phyloP scores from a whole-genome alignment of 2,113 vertebrate genomes.

The Capreolus pygargus region DNA sequence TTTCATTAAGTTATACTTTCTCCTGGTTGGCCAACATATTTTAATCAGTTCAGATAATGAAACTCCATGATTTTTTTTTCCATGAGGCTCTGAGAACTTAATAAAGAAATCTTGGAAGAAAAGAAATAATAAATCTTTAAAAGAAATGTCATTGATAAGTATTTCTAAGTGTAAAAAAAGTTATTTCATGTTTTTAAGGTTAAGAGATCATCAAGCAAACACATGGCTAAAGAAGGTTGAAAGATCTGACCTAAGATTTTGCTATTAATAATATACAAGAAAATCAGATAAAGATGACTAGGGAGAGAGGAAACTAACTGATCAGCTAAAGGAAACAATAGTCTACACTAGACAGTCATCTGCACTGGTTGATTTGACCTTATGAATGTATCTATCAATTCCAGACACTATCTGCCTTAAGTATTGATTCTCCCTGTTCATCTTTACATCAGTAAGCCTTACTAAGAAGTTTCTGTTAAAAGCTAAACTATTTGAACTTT shows the following conservation, averaged over 20 bases:
- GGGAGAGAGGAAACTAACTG: not conserved
- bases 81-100: constrained; percentile 2
- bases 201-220: constrained; percentile 53
- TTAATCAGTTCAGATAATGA: not conserved
- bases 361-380: not conserved
- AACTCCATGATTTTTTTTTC: not conserved
- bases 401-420: not conserved
- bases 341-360: not conserved
- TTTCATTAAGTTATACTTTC: not conserved
- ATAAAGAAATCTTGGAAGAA: constrained; percentile 51
- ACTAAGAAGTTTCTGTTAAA: not conserved
- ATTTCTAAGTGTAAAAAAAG: constrained; percentile 69
- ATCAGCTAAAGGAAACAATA: not conserved
- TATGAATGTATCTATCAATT: not conserved
- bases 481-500: not conserved
- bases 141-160: constrained; percentile 67
- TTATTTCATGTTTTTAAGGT: constrained; percentile 70
- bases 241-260: not conserved
- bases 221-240: not conserved
- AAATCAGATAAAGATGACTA: not conserved
- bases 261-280: not conserved
- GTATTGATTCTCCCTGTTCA: not conserved
- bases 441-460: not conserved
- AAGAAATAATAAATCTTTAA: constrained; percentile 72
- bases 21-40: not conserved